A percentile compares a stretch with the other conserved stretches of the same genome.
Conservation (phyloP, 2,888 invertebrate species). For the Oxycera nigricornis region DNA sequence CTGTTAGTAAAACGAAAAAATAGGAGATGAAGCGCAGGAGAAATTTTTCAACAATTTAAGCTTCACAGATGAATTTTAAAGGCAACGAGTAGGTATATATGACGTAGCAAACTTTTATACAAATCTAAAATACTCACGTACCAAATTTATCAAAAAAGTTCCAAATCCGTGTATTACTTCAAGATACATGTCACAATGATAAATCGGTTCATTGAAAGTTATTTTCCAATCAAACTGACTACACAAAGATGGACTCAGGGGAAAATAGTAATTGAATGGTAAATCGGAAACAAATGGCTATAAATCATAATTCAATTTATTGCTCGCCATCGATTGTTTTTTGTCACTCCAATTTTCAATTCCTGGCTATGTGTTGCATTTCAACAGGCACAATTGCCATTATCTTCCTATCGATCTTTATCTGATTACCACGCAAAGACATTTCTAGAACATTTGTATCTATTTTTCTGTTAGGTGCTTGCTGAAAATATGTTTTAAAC, state of each 20-base stretch:
- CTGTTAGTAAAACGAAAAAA: no score
- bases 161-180: neutral
- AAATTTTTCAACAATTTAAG: no score
- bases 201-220: neutral
- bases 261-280: slow-evolving; percentile 7
- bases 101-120: no score
- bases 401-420: slow-evolving; percentile 32
- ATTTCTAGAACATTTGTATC: slow-evolving; percentile 18
- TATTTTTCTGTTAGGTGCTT: neutral
- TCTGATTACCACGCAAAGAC: slow-evolving; percentile 24
- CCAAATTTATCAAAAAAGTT: neutral
- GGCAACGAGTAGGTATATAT: no score
- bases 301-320: slow-evolving; percentile 31
- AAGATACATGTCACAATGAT: neutral
- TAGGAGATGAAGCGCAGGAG: no score
- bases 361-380: neutral
- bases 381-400: slow-evolving; percentile 26
- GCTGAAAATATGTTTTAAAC: neutral
- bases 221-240: neutral
- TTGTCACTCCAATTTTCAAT: slow-evolving; percentile 26
- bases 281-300: slow-evolving; percentile 29
- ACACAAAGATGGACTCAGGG: neutral
- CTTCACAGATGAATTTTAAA: no score
- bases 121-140: no score
- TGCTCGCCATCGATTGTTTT: slow-evolving; percentile 25